A percentile compares a stretch with the other conserved stretches of the same genome.
phyloP scores from a whole-genome alignment of 2,797 vertebrate species.

The Xyrichtys novacula region DNA sequence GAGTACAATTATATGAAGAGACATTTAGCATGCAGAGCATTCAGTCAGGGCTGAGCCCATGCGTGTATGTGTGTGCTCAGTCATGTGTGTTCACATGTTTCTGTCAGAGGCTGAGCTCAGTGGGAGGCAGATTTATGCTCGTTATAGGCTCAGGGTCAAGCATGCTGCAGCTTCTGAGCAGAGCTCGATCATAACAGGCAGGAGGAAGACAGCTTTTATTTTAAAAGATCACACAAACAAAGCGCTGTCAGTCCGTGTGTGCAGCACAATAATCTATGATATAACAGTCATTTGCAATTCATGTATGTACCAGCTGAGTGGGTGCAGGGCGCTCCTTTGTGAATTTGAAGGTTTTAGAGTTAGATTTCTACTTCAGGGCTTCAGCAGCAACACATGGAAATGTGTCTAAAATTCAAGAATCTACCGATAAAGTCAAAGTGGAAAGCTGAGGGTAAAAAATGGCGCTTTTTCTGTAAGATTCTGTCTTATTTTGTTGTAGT shows the following conservation, averaged over 20 bases:
- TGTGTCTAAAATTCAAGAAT: neutral
- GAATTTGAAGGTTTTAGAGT: constrained; percentile 11
- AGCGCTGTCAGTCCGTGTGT: neutral
- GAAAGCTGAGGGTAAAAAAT: too few relatives aligned
- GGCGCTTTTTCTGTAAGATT: neutral
- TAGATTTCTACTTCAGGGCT: constrained; percentile 11
- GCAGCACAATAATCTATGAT: constrained; percentile 3
- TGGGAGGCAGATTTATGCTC: constrained; percentile 30
- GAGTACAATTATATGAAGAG: neutral
- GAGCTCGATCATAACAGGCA: constrained; percentile 8
- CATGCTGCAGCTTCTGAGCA: constrained; percentile 20
- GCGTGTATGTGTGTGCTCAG: constrained; percentile 2
- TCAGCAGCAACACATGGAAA: neutral
- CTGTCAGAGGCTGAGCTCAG: constrained; percentile 14
- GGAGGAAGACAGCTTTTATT: constrained; percentile 28
- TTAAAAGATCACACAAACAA: constrained; percentile 19
- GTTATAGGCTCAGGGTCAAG: constrained; percentile 40
- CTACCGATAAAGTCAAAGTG: neutral
- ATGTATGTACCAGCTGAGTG: constrained; percentile 19
- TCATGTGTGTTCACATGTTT: constrained; percentile 13
- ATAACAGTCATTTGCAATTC: constrained; percentile 13
- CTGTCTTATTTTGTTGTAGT: neutral
- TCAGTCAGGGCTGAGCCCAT: neutral
- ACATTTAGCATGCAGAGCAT: neutral
- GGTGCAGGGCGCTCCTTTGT: constrained; percentile 6